These are phyloP conservation scores for Atta texana DNA, from an alignment of 1,140 invertebrate species.

Conservation along the genomic window DNA sequence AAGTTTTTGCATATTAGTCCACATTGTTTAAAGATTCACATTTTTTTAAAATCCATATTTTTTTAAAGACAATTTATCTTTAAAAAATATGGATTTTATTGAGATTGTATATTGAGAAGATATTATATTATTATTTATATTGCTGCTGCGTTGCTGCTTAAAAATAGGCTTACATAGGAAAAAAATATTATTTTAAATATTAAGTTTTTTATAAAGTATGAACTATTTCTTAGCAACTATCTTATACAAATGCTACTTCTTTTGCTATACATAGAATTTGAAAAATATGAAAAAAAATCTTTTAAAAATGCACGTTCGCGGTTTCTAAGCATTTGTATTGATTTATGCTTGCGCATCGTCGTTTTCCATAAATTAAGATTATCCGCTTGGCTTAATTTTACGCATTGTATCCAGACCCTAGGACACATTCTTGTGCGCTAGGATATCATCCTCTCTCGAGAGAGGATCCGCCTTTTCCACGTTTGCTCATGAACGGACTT, in stretches of 20 bases:
- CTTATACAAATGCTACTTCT: neutral
- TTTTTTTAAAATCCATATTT: no score
- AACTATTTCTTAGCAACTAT: neutral
- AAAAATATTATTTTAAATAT: no score
- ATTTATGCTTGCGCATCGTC: neutral
- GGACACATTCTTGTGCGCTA: slow-evolving; percentile 65
- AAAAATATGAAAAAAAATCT: neutral
- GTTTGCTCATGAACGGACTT: slow-evolving; percentile 69
- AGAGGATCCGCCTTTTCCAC: slow-evolving; percentile 73
- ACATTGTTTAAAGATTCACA: no score
- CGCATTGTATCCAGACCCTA: slow-evolving; percentile 67
- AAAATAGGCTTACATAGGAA: no score
- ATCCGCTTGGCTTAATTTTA: slow-evolving; percentile 69
- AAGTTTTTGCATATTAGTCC: neutral
- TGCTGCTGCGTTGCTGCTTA: no score
- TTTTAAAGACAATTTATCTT: neutral
- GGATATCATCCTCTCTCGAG: slow-evolving; percentile 63
- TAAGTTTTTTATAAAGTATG: neutral
- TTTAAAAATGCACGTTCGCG: neutral
- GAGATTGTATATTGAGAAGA: neutral
- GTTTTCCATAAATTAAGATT: slow-evolving; percentile 46
- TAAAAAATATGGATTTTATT: neutral
- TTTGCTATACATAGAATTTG: neutral
- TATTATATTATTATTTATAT: neutral
- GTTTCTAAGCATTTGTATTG: slow-evolving; percentile 13